Evolutionary conservation across 2,113 vertebrate genomes (phyloP).

Genomic region (Microcebus tavaratra): DNA sequence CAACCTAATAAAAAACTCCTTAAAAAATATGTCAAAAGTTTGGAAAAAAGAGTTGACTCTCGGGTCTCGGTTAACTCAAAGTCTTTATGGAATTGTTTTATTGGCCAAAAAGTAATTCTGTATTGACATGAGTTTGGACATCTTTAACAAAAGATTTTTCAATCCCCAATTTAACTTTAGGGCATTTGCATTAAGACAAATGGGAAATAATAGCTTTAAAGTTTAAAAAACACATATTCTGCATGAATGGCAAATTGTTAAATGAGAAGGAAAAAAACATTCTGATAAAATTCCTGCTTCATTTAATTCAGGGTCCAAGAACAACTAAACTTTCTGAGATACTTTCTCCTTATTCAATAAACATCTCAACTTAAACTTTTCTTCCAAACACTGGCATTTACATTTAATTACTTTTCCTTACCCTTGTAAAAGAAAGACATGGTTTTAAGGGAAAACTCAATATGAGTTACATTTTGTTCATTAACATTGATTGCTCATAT

Average conservation of each 20-base stretch:
- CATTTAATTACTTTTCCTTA: neutral
- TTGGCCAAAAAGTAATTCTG: neutral
- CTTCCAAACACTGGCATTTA: neutral
- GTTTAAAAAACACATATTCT: slow-evolving; percentile 53
- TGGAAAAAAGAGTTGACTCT: neutral
- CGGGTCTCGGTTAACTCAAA: neutral
- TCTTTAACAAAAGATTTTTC: neutral
- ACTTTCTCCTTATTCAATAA: neutral
- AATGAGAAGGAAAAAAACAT: slow-evolving; percentile 40
- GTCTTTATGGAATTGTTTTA: neutral
- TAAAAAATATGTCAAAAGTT: neutral
- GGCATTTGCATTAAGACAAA: slow-evolving; percentile 52
- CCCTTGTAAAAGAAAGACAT: neutral
- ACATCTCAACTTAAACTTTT: neutral
- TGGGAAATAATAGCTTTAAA: neutral
- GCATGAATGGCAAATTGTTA: slow-evolving; percentile 67
- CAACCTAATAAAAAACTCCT: neutral
- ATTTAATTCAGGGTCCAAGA: neutral
- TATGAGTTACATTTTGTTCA: neutral
- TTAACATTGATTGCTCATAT: neutral
- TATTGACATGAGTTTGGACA: neutral
- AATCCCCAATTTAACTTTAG: neutral
- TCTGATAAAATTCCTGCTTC: slow-evolving; percentile 31
- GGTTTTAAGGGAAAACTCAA: neutral
- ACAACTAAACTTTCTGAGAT: neutral